Evolutionary conservation across 1,140 invertebrate genomes (phyloP), one percentile per base, ranked within the genome.

Genomic region (Pogonomyrmex barbatus): DNA sequence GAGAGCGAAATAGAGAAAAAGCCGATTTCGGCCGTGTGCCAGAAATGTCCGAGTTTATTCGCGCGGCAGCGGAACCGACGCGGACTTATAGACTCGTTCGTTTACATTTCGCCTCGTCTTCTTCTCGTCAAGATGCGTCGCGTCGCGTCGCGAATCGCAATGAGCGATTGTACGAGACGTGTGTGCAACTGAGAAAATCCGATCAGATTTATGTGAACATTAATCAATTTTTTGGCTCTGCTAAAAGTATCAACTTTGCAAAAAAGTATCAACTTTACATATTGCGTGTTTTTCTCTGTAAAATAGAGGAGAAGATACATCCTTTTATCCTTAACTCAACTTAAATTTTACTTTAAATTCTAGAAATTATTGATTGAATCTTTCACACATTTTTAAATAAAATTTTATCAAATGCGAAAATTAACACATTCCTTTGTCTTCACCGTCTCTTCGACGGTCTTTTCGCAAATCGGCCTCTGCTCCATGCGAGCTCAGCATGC

Each of bases 41-140:
- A 87, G 87, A 91, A 91, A 78, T 89, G 92, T 93, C 89, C 91
- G 82, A 87, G 89, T 93, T 89, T 93, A 93, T 93, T 93, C 92
- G 92, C 92, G 88, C 87, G 88, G 84, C 87, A 78, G 47, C 87
- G 84, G 47, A 87, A 89, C 85, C 89, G 90, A 91, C 91, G 71
- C 89, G 85, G 82, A 90, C 90, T 90, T 90, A 91, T 91, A 91
- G 91, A 92, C 87, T 90, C 91, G 89, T 91, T 92, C 89, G 90
- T 91, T 91, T 89, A 90, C 91, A 87, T 89, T 88, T 76, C 87
- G 54, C 84, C 85, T 58, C 88, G 67, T 85, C 76, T 77, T 70
- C 47, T 63, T 24, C 47, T 73, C 36, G 52, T 70, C 56, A 62
- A 24, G 56, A 6, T 58, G 52, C 65, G 39, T 68, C 58, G 54